A percentile compares a stretch with the other conserved stretches of the same genome.
phyloP scores from a whole-genome alignment of 2,113 vertebrate genomes.

The Alligator sinensis region DNA sequence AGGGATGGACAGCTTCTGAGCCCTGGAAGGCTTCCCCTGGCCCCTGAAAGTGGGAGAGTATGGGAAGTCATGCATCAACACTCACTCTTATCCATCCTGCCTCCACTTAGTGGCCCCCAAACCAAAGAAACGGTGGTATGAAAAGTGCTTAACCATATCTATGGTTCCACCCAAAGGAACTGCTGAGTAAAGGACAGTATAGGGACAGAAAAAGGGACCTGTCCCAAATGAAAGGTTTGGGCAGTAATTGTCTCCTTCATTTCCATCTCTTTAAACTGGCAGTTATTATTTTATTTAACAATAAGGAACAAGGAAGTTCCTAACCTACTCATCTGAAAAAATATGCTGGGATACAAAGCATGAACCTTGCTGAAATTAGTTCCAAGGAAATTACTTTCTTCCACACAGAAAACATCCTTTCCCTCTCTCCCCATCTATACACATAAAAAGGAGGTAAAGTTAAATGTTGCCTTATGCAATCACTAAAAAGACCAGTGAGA shows the following conservation, averaged over 20 bases:
- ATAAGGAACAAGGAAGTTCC: slow-evolving; percentile 50
- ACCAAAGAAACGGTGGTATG: background rate
- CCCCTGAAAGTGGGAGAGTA: background rate
- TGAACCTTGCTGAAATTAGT: slow-evolving; percentile 24
- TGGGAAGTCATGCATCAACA: background rate
- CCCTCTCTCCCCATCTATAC: background rate
- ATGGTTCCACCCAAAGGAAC: background rate
- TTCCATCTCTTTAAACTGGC: background rate
- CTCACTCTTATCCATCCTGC: background rate
- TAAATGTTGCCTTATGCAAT: slow-evolving; percentile 8
- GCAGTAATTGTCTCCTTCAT: background rate
- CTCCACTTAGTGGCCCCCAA: background rate
- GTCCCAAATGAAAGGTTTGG: background rate
- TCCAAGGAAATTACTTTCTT: slow-evolving; percentile 16
- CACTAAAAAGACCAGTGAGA: slow-evolving; percentile 41
- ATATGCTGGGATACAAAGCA: slow-evolving; percentile 12
- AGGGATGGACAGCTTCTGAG: background rate
- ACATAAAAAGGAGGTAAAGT: slow-evolving; percentile 2
- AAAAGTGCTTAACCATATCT: background rate
- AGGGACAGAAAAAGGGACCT: background rate
- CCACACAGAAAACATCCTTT: background rate
- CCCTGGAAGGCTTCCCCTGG: background rate
- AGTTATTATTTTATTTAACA: slow-evolving; percentile 36
- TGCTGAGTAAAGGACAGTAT: background rate
- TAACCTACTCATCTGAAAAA: background rate